phyloP scores from a whole-genome alignment of 2,113 vertebrate genomes.

The Hystrix cristata region DNA sequence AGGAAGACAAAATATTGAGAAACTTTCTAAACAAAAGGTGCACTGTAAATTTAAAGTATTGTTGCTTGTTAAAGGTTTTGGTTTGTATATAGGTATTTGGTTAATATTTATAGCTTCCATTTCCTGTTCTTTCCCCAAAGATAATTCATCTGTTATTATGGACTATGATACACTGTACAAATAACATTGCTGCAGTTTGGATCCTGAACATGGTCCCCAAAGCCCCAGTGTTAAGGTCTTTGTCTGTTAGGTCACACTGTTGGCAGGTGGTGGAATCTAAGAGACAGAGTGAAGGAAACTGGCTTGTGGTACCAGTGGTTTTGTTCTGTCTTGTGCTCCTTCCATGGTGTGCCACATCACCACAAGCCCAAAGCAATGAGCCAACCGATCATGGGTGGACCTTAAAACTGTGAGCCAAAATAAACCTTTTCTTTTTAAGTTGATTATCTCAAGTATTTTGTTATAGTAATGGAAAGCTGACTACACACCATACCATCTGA shows the following conservation, averaged over 20 bases:
- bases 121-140: not conserved
- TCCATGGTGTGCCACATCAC: not conserved
- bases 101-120: not conserved
- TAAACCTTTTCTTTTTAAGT: not conserved
- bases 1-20: not conserved
- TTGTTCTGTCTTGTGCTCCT: not conserved
- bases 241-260: not conserved
- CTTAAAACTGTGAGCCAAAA: not conserved
- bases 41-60: not conserved
- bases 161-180: not conserved
- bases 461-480: not conserved
- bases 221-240: not conserved
- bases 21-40: not conserved
- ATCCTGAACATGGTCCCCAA: not conserved
- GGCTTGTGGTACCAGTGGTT: not conserved
- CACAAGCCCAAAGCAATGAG: not conserved
- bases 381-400: not conserved
- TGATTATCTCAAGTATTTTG: not conserved
- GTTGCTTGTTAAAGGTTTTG: not conserved
- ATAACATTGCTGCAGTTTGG: not conserved
- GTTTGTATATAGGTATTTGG: not conserved
- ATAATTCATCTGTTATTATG: not conserved
- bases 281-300: not conserved
- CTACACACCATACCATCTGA: not conserved
- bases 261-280: not conserved